These are phyloP conservation scores for Petrocephalus schoutedeni DNA, from an alignment of 2,797 vertebrate species.

Conservation along the genomic window DNA sequence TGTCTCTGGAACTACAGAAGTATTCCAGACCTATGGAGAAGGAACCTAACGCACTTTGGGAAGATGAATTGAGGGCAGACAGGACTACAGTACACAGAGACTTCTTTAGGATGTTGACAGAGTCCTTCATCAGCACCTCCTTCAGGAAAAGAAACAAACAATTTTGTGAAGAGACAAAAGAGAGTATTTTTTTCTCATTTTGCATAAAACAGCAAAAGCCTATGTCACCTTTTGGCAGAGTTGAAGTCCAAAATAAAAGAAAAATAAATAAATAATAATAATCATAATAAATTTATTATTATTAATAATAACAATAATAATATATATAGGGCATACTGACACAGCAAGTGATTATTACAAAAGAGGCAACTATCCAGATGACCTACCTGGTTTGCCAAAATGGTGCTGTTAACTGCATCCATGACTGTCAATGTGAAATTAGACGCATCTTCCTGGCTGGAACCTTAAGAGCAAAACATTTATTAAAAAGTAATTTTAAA, in stretches of 20 bases:
- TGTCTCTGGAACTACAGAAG: conserved; percentile 58
- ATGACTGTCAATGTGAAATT: conserved; percentile 28
- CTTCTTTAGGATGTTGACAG: conserved; percentile 49
- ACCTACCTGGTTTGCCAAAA: conserved; percentile 48
- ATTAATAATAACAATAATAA: too few relatives aligned
- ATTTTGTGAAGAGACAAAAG: not conserved
- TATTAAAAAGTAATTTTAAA: conserved; percentile 1
- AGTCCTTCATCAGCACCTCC: conserved; percentile 47
- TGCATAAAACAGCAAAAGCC: not conserved
- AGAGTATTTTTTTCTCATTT: not conserved
- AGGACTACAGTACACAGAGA: conserved; percentile 48
- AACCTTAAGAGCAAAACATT: conserved; percentile 44
- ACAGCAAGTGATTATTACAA: not conserved
- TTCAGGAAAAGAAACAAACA: conserved; percentile 27
- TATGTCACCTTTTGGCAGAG: not conserved
- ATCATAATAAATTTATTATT: too few relatives aligned
- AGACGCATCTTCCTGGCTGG: not conserved
- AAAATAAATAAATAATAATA: not conserved
- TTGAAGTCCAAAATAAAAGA: too few relatives aligned
- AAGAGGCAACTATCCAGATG: not conserved
- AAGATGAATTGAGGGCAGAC: conserved; percentile 42
- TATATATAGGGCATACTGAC: not conserved
- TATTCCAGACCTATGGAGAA: conserved; percentile 32
- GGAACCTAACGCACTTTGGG: not conserved
- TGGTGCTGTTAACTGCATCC: conserved; percentile 29